Evolutionary conservation across 2,888 invertebrate genomes (phyloP), one percentile per base, ranked within the genome.

Genomic region (Aleiodes leptofemur): DNA sequence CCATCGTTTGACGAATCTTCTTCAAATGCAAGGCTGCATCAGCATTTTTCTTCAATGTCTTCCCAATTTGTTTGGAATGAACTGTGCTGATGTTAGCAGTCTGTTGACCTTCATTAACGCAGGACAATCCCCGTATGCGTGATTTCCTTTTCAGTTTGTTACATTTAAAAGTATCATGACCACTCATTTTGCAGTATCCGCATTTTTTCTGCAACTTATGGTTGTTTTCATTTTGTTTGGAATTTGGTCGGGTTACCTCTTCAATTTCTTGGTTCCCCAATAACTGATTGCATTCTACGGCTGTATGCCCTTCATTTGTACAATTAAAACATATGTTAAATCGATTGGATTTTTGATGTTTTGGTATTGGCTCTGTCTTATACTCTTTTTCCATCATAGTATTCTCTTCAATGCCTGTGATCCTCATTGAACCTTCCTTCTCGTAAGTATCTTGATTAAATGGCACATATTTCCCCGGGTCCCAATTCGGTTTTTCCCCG

Each of bases 241-340:
- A 55, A n/a, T 55, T 55, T 16, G 16, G 16, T 16, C n/a, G 55
- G 8, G 8, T 55, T 55, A 55, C 3, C 16, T 55, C 55, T 8
- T 55, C 4, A 6, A 50, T 16, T 7, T 55, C n/a, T 55, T 55
- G 14, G 16, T 55, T 55, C 4, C 55, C 16, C 14, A 55, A 55
- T 55, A 16, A 55, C 34, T 7, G 16, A 7, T 55, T n/a, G 6
- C 55, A n/a, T 16, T 55, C 55, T 55, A 16, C 55, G n/a, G 55
- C 55, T 55, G 16, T 55, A 7, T 9, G 55, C 16, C 55, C 55
- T 16, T 55, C 55, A 8, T 55, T 16, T 55, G 16, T 16, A n/a
- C 23, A 56, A 56, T 56, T 16, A 16, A 56, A 56, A 56, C 56
- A 56, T 4, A 56, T 56, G 4, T 56, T 56, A 9, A 16, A 56